Evolutionary conservation across 2,888 invertebrate genomes (phyloP).

Genomic region (Nomada ferruginata): DNA sequence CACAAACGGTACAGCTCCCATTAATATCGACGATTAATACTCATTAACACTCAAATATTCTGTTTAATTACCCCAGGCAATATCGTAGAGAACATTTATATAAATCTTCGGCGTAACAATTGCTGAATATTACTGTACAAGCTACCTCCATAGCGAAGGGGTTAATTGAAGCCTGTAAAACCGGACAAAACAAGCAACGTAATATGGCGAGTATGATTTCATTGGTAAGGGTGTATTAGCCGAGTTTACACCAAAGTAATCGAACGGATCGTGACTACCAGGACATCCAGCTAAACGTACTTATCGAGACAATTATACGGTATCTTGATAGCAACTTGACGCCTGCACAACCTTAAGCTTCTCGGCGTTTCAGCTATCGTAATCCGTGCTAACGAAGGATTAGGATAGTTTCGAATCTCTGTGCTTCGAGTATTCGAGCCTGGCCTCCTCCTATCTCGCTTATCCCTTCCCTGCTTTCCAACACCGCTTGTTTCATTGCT

Average conservation of each 20-base stretch:
- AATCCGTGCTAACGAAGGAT: constrained; percentile 66
- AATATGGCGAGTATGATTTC: background rate
- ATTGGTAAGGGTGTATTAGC: background rate
- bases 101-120: no score
- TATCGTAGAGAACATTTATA: no score
- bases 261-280: constrained; percentile 29
- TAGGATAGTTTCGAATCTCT: constrained; percentile 48
- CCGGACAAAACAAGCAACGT: no score
- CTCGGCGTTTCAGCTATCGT: constrained; percentile 42
- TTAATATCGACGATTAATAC: no score
- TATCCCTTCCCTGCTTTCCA: background rate
- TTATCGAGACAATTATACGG: constrained; percentile 54
- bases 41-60: no score
- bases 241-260: constrained; percentile 10
- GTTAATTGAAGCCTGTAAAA: no score
- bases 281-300: constrained; percentile 49
- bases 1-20: no score
- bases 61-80: no score
- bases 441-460: background rate
- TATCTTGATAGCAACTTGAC: constrained; percentile 60
- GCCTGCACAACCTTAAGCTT: constrained; percentile 44
- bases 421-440: constrained; percentile 7
- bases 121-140: no score
- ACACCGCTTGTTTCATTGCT: background rate
- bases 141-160: no score